Base-by-base conservation (phyloP, 2,113 vertebrate species). In the Larimichthys crocea region DNA sequence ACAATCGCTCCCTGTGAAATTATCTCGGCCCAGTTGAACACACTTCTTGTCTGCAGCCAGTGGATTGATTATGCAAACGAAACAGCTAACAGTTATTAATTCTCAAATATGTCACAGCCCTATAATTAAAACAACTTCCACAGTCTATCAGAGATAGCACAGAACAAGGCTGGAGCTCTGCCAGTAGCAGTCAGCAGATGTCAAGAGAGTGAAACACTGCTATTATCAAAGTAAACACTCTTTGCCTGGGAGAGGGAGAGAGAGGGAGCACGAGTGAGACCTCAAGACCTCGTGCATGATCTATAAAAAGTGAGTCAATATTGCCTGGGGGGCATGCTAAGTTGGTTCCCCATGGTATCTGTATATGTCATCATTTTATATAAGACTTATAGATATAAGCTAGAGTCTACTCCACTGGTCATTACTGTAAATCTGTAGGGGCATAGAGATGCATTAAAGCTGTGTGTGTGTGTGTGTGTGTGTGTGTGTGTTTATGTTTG, bases 251-350 rank as follows among this genome's bases (percentile, higher is more conserved):
- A 17, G 42, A 10, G 67, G 49, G 24, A 22, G 62, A 35, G 17
- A 57, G 61, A 59, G 22, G 50, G 49, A 68, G 40, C 15, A 35
- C n/a, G 68, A 78, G 59, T 40, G 52, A 74, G 73, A 74, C 66
- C 62, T 62, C 31, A 56, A 79, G 74, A 78, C 57, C 31, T 57
- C 71, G 59, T 72, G 57, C 42, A 31, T 73, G 65, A 77, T 87
- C 72, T 87, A 72, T 87, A 70, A 85, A 87, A 86, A 89, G 40
- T 69, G 22, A 69, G 80, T 82, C 89, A 82, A 71, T 87, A 82
- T 80, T 67, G 62, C 80, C 76, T 31, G 22, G 10, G 46, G 82
- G 75, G 29, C 5, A 48, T 73, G 31, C 66, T 76, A 83, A 79
- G 59, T 84, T 61, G 60, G n/a, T 61, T 90, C 68, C 68, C 59